A percentile compares a stretch with the other conserved stretches of the same genome.
These are phyloP conservation scores for Caradrina clavipalpis DNA, from an alignment of 2,888 invertebrate species.

Conservation along the genomic window DNA sequence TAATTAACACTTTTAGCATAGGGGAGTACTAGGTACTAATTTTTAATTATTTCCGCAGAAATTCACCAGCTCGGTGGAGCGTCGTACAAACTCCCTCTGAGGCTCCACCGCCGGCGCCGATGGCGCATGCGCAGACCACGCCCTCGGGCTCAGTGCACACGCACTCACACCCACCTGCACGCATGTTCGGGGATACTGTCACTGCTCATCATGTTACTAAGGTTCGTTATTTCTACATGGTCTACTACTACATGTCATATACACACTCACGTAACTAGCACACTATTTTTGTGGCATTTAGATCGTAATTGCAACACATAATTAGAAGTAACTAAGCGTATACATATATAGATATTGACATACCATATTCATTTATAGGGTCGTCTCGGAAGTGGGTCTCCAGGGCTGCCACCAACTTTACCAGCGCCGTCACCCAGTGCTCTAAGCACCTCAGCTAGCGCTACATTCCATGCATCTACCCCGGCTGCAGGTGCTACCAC, in stretches of 20 bases:
- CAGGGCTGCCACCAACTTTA: slow-evolving; percentile 93
- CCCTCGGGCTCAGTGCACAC: slow-evolving; percentile 81
- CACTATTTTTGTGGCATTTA: too few relatives aligned
- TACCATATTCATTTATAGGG: slow-evolving; percentile 70
- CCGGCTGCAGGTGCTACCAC: slow-evolving; percentile 79
- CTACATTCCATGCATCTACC: slow-evolving; percentile 89
- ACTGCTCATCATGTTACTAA: slow-evolving; percentile 87
- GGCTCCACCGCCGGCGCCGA: slow-evolving; percentile 85
- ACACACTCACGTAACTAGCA: too few relatives aligned
- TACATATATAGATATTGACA: background rate
- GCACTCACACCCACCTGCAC: slow-evolving; percentile 90
- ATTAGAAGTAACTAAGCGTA: too few relatives aligned
- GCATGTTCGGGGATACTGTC: slow-evolving; percentile 94
- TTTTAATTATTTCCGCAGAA: slow-evolving; percentile 63
- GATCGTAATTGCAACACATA: too few relatives aligned
- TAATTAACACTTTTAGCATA: background rate
- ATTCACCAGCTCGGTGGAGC: slow-evolving; percentile 88
- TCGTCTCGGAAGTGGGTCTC: slow-evolving; percentile 87
- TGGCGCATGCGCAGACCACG: slow-evolving; percentile 83
- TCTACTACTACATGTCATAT: too few relatives aligned
- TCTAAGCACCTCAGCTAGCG: slow-evolving; percentile 92
- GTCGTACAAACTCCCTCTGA: slow-evolving; percentile 84
- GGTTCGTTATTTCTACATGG: slow-evolving; percentile 65
- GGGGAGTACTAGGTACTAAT: background rate
- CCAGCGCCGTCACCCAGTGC: slow-evolving; percentile 94